Base-by-base conservation (phyloP, 1,140 invertebrate species). In the Prorops nasuta region DNA sequence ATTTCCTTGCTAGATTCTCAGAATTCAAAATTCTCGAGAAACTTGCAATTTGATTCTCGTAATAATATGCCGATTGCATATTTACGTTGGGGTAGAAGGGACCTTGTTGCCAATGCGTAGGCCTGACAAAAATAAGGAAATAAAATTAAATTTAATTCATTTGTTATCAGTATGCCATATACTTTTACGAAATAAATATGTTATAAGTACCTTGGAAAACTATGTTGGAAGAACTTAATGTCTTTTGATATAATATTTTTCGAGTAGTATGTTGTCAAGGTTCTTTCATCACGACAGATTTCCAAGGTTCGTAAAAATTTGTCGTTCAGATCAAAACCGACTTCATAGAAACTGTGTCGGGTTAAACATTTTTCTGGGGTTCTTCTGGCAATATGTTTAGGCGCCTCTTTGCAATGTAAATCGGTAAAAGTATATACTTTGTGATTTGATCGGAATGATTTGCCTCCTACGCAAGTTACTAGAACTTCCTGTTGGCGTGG, bases 211-310 rank as follows among this genome's bases (percentile, higher is more conserved):
- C 72, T 60, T 1, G 76, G 67, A 48, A 56, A 72, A 7, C 31
- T 36, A 2, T 7, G 31, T 45, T 78, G 73, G 22, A 51, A 54
- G 9, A 48, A 52, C 3, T 0, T 32, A 31, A 78, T 72, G 2
- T 54, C 57, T 17, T 47, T 52, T 0, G 57, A 60, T 32, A 79
- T 40, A 4, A 53, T 48, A 41, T 69, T 67, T 14, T 74, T 73
- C 1, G 74, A 63, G 41, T 77, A 80, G 28, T 73, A 67, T 0
- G 78, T 79, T 2, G 52, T 56, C 20, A 69, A 68, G 16, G 66
- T 70, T 20, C 56, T 39, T 21, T 77, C 67, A 44, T 80, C 65
- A 16, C 71, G 73, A 42, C 79, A 81, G 3, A 81, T 51, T 52
- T 77, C 66, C 35, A 77, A 63, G 10, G 74, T 63, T 12, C 60